Percentiles rank a stretch among this genome's conserved stretches.
Evolutionary conservation across 2,888 invertebrate genomes (phyloP).

Genomic region (Lepidonotus clava): DNA sequence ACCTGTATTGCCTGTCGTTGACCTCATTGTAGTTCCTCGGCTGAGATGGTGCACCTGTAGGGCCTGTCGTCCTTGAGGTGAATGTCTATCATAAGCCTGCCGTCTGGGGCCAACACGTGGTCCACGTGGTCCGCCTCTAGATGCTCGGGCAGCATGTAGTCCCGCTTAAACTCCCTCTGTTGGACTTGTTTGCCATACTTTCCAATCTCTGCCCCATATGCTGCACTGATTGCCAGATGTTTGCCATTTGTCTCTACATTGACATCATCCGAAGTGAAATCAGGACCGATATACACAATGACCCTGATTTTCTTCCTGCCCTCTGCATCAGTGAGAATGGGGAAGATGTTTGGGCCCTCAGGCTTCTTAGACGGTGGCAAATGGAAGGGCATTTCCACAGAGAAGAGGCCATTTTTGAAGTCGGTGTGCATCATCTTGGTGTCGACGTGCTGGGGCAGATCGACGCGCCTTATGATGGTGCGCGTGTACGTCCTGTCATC

Average conservation of each 20-base stretch:
- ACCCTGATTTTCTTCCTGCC: constrained; percentile 64
- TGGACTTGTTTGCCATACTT: constrained; percentile 62
- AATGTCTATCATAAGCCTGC: constrained; percentile 64
- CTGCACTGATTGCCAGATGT: constrained; percentile 61
- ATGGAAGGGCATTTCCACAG: constrained; percentile 68
- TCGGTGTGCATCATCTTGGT: constrained; percentile 65
- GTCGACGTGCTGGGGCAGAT: constrained; percentile 66
- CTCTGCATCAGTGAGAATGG: constrained; percentile 61
- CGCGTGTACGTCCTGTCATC: constrained; percentile 64
- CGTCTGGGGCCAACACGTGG: constrained; percentile 62
- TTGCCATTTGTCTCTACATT: constrained; percentile 60
- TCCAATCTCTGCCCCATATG: constrained; percentile 63
- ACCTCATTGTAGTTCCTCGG: constrained; percentile 52
- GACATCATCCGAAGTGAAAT: constrained; percentile 65
- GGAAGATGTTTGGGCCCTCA: constrained; percentile 64
- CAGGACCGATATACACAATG: constrained; percentile 62
- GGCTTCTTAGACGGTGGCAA: constrained; percentile 64
- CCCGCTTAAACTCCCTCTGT: constrained; percentile 60
- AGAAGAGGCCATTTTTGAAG: constrained; percentile 61
- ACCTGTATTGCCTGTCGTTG: background rate
- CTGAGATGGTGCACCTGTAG: constrained; percentile 57
- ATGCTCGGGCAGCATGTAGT: constrained; percentile 65
- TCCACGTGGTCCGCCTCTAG: constrained; percentile 63
- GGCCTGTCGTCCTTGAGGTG: constrained; percentile 63
- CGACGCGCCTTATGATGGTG: constrained; percentile 65